Percentiles rank a stretch among this genome's conserved stretches.
These are phyloP conservation scores for Dicyrtomina minuta DNA, from an alignment of 2,888 invertebrate genomes.

Conservation along the genomic window DNA sequence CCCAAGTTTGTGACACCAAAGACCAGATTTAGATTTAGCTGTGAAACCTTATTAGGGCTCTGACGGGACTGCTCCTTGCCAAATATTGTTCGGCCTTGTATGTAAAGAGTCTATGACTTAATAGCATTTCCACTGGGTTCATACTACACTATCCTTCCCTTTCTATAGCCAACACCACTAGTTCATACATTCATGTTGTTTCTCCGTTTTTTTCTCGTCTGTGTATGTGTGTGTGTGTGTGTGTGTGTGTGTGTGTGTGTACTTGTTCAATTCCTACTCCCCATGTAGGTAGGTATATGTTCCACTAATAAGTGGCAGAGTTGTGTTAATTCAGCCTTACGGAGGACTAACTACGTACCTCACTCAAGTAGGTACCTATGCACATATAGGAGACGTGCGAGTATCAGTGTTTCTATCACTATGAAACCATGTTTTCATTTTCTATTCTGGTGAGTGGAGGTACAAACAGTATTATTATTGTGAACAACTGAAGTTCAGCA, in stretches of 20 bases:
- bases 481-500: too few relatives aligned
- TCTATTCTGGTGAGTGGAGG: too few relatives aligned
- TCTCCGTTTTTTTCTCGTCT: not conserved
- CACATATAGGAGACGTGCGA: too few relatives aligned
- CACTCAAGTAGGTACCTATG: too few relatives aligned
- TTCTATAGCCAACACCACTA: not conserved
- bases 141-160: not conserved
- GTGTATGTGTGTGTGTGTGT: too few relatives aligned
- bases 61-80: conserved; percentile 24
- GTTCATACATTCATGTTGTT: not conserved
- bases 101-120: conserved; percentile 5
- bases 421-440: too few relatives aligned
- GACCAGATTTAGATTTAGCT: conserved; percentile 44
- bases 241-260: not conserved
- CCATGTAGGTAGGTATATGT: not conserved
- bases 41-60: conserved; percentile 44
- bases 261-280: not conserved
- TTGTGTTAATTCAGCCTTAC: too few relatives aligned
- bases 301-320: too few relatives aligned
- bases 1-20: conserved; percentile 40
- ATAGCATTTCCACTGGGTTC: not conserved
- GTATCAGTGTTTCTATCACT: too few relatives aligned
- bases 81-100: conserved; percentile 33
- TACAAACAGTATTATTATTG: too few relatives aligned
- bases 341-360: too few relatives aligned